Percentiles rank a stretch among this genome's conserved stretches.
Conservation (phyloP, 2,888 invertebrate genomes). For the Tortricodes alternella region DNA sequence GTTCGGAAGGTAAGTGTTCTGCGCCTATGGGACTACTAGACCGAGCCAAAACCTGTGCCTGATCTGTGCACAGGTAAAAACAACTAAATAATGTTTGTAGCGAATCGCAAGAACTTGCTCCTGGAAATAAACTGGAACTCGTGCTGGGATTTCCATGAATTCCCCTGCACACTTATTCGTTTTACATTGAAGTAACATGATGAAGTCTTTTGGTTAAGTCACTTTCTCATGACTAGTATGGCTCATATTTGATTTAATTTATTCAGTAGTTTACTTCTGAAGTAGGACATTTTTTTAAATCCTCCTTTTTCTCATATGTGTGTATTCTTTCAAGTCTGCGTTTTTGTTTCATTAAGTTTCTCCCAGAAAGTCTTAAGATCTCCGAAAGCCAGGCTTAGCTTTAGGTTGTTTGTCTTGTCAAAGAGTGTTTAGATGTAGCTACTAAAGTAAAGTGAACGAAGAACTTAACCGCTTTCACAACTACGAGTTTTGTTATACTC, state of each 20-base stretch:
- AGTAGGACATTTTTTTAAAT: too few relatives aligned
- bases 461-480: slow-evolving; percentile 15
- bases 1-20: slow-evolving; percentile 15
- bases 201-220: too few relatives aligned
- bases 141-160: background rate
- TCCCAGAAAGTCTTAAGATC: slow-evolving; percentile 12
- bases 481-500: slow-evolving; percentile 12
- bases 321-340: background rate
- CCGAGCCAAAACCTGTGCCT: slow-evolving; percentile 14
- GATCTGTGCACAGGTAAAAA: background rate
- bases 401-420: slow-evolving; percentile 24
- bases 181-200: too few relatives aligned
- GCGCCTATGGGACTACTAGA: slow-evolving; percentile 8
- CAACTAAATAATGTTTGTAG: slow-evolving; percentile 6
- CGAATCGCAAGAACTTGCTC: background rate
- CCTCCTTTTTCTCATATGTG: too few relatives aligned
- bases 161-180: background rate
- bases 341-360: slow-evolving; percentile 20
- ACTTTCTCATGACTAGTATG: too few relatives aligned
- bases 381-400: slow-evolving; percentile 7
- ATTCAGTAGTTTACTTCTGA: too few relatives aligned
- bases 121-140: background rate
- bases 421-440: slow-evolving; percentile 22
- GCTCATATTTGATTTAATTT: too few relatives aligned
- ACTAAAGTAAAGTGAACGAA: slow-evolving; percentile 12